A percentile compares a stretch with the other conserved stretches of the same genome.
Conservation (phyloP, 2,888 invertebrate genomes). For the Hymenopus coronatus region DNA sequence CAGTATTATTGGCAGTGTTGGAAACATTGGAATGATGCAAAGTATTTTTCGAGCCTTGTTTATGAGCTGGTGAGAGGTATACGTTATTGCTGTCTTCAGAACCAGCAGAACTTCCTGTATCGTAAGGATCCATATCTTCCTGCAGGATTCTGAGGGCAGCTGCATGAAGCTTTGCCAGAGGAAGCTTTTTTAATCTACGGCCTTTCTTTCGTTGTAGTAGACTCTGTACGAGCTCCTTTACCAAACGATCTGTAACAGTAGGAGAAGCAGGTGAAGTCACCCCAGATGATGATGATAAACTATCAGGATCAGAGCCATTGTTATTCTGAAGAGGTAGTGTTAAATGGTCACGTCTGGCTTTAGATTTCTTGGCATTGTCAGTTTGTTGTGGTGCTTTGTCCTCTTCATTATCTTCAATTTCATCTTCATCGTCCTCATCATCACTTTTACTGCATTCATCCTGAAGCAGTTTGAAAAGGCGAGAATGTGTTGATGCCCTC, state of each 20-base stretch:
- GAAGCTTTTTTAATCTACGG: slow-evolving; percentile 52
- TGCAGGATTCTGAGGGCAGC: slow-evolving; percentile 56
- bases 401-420: slow-evolving; percentile 38
- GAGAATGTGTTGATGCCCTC: slow-evolving; percentile 69
- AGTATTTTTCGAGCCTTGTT: not conserved
- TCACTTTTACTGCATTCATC: slow-evolving; percentile 52
- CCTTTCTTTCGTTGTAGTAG: slow-evolving; percentile 56
- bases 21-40: slow-evolving; percentile 25
- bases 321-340: slow-evolving; percentile 51
- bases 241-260: slow-evolving; percentile 53
- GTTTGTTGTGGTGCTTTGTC: slow-evolving; percentile 38
- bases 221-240: slow-evolving; percentile 58
- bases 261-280: slow-evolving; percentile 52
- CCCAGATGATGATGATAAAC: slow-evolving; percentile 52
- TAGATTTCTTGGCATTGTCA: slow-evolving; percentile 34
- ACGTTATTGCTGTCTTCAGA: slow-evolving; percentile 43
- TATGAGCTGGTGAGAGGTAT: slow-evolving; percentile 38
- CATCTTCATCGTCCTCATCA: slow-evolving; percentile 42
- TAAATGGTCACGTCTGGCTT: slow-evolving; percentile 51
- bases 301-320: slow-evolving; percentile 51
- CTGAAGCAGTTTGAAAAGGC: slow-evolving; percentile 64
- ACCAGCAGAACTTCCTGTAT: slow-evolving; percentile 44
- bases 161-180: slow-evolving; percentile 58
- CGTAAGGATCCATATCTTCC: slow-evolving; percentile 54
- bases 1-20: slow-evolving; percentile 41